A percentile compares a stretch with the other conserved stretches of the same genome.
phyloP scores from a whole-genome alignment of 2,797 vertebrate species.

The Pitangus sulphuratus region DNA sequence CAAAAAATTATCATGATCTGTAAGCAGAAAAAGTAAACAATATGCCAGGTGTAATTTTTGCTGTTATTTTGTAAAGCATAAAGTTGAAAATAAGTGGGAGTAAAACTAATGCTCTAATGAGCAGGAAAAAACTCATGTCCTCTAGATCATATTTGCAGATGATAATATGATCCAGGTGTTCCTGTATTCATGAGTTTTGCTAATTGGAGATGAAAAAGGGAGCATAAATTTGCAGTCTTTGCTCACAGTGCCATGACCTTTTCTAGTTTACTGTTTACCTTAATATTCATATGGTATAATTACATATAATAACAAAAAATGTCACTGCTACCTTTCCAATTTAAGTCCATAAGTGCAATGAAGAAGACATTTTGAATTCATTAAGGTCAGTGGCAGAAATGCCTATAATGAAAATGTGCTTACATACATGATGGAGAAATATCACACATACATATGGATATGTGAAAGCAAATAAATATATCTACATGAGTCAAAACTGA shows the following conservation, averaged over 20 bases:
- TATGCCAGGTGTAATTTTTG: neutral
- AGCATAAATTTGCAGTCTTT: neutral
- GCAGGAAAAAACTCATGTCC: neutral
- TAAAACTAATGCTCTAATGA: neutral
- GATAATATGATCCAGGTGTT: neutral
- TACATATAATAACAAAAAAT: neutral
- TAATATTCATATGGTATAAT: neutral
- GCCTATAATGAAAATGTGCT: neutral
- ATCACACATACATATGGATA: neutral
- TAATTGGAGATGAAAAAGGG: neutral
- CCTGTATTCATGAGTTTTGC: neutral
- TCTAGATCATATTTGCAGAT: slow-evolving; percentile 14
- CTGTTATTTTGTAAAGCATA: neutral
- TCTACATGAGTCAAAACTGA: neutral
- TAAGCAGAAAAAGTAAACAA: neutral
- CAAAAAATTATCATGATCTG: neutral
- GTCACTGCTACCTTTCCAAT: neutral
- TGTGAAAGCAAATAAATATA: neutral
- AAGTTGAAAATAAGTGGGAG: neutral
- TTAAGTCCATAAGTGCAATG: neutral
- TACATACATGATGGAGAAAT: neutral
- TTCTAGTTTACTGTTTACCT: neutral
- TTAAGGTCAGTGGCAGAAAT: neutral
- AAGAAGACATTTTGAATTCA: neutral
- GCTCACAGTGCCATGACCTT: neutral